A percentile compares a stretch with the other conserved stretches of the same genome.
These are phyloP conservation scores for Drosophila macrospina DNA, from an alignment of 2,888 invertebrate genomes.

Conservation along the genomic window DNA sequence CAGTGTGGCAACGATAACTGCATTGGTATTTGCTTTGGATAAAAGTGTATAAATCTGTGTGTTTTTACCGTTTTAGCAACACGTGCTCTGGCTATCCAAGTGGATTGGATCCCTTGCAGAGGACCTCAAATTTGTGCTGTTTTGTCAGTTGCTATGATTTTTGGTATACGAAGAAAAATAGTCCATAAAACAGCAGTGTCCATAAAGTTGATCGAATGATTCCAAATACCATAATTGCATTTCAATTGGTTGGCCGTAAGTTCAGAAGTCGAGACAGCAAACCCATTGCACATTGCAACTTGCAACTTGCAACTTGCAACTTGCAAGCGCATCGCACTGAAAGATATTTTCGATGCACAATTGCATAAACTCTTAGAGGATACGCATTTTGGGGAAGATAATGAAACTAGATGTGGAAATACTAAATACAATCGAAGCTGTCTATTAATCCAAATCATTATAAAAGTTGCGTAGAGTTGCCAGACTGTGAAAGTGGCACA, in stretches of 20 bases:
- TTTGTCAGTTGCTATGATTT: constrained; percentile 47
- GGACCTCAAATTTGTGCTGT: constrained; percentile 29
- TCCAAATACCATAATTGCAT: constrained; percentile 16
- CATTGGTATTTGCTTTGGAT: constrained; percentile 26
- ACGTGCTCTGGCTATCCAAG: constrained; percentile 21
- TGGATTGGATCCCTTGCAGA: constrained; percentile 10
- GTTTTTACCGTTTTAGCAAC: constrained; percentile 25
- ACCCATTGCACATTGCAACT: neutral
- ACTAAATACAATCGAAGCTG: no score
- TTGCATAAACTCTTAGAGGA: neutral
- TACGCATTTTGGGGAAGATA: neutral
- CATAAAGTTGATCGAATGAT: constrained; percentile 38
- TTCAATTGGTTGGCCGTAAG: constrained; percentile 19
- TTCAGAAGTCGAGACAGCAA: constrained; percentile 5
- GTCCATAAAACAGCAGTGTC: constrained; percentile 48
- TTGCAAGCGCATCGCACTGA: neutral
- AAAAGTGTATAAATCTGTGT: constrained; percentile 15
- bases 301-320: neutral
- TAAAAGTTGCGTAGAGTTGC: no score
- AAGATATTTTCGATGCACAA: neutral
- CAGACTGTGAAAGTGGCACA: no score
- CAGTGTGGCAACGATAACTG: constrained; percentile 33
- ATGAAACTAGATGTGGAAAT: neutral
- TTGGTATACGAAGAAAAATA: constrained; percentile 35
- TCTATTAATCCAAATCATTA: no score